A percentile compares a stretch with the other conserved stretches of the same genome.
phyloP scores from a whole-genome alignment of 2,797 vertebrate species.

The Cyprinodon diabolis region DNA sequence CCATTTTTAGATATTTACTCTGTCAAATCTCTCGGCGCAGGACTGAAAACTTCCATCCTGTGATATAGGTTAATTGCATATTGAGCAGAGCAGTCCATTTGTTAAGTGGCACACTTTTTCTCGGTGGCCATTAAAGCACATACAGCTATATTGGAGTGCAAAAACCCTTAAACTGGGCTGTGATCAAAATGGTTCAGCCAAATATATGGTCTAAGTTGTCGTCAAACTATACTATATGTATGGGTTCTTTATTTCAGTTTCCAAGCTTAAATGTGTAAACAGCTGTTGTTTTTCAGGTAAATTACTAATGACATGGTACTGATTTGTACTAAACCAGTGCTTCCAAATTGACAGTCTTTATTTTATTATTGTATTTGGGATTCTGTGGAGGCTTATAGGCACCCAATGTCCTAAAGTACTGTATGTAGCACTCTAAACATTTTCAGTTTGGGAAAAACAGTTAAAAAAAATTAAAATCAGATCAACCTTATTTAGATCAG shows the following conservation, averaged over 20 bases:
- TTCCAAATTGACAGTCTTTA: too few relatives aligned
- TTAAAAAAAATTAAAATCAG: neutral
- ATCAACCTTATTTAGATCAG: too few relatives aligned
- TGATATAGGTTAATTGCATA: slow-evolving; percentile 80
- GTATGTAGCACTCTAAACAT: neutral
- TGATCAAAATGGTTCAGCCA: slow-evolving; percentile 19
- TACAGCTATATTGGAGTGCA: slow-evolving; percentile 24
- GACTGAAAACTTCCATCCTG: slow-evolving; percentile 68
- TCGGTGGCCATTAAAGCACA: slow-evolving; percentile 63
- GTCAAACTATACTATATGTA: neutral
- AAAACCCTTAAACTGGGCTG: slow-evolving; percentile 41
- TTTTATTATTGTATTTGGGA: neutral
- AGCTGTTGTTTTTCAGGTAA: neutral
- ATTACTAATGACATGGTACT: too few relatives aligned
- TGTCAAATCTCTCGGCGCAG: slow-evolving; percentile 70
- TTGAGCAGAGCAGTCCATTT: slow-evolving; percentile 74
- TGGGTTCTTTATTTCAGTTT: neutral
- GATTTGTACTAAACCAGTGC: too few relatives aligned
- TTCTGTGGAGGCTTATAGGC: neutral
- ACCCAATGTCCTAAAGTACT: too few relatives aligned
- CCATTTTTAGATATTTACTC: slow-evolving; percentile 80
- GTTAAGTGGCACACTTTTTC: slow-evolving; percentile 73
- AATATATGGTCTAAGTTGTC: slow-evolving; percentile 24
- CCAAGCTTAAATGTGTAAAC: neutral
- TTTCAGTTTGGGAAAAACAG: neutral